Conservation (phyloP, 1,140 invertebrate species). For the Kradibia gibbosae region DNA sequence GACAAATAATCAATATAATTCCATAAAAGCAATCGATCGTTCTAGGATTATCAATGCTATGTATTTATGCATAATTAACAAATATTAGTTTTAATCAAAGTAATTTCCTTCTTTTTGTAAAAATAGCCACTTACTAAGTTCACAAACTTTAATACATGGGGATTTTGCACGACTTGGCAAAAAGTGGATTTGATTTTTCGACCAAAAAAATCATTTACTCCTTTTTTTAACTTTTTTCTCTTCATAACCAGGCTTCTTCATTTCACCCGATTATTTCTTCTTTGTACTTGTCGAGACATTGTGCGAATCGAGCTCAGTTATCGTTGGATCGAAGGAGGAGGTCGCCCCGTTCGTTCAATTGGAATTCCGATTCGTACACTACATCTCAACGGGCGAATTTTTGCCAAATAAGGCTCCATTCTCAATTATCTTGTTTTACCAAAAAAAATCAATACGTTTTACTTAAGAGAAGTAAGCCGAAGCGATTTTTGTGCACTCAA, state of each 20-base stretch:
- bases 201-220: too few species aligned
- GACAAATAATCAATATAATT: too few species aligned
- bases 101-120: too few species aligned
- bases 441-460: background rate
- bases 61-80: too few species aligned
- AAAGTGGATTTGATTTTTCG: too few species aligned
- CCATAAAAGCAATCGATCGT: too few species aligned
- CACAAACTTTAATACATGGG: too few species aligned
- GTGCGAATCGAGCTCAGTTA: constrained; percentile 7
- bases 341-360: constrained; percentile 26
- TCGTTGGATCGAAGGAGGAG: constrained; percentile 30
- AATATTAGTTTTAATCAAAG: too few species aligned
- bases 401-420: constrained; percentile 33
- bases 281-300: constrained; percentile 20
- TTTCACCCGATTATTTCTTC: background rate
- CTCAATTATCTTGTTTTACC: constrained; percentile 37
- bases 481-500: background rate
- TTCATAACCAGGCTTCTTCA: background rate
- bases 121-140: too few species aligned
- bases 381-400: constrained; percentile 1
- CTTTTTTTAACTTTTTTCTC: background rate
- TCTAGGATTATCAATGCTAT: too few species aligned
- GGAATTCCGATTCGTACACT: constrained; percentile 36
- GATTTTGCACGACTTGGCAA: too few species aligned
- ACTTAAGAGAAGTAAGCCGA: background rate